These are phyloP conservation scores for Anthophora plumipes DNA, from an alignment of 2,888 invertebrate genomes.

Conservation along the genomic window DNA sequence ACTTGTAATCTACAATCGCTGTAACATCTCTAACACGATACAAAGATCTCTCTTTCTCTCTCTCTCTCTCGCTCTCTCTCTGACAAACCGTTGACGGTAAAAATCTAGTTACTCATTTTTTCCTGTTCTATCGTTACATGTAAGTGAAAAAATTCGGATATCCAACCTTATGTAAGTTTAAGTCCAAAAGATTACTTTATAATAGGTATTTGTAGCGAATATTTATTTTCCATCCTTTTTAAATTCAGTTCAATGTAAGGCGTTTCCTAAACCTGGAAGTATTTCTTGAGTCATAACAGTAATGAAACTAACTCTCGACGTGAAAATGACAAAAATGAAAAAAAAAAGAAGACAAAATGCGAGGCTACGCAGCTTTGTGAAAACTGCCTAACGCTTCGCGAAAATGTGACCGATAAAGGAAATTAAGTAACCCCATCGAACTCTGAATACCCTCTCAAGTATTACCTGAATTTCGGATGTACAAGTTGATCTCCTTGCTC, in stretches of 20 bases:
- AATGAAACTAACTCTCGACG: constrained; percentile 7
- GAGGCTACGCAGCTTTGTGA: background rate
- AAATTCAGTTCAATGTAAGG: constrained; percentile 65
- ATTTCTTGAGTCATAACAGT: constrained; percentile 37
- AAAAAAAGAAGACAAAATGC: background rate
- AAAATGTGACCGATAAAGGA: constrained; percentile 28
- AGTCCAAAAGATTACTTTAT: constrained; percentile 52
- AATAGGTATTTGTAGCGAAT: constrained; percentile 35
- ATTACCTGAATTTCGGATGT: constrained; percentile 59
- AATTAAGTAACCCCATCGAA: constrained; percentile 53
- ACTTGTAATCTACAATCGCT: constrained; percentile 62
- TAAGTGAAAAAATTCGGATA: constrained; percentile 53
- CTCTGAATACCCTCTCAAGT: constrained; percentile 39
- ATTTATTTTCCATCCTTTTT: constrained; percentile 30
- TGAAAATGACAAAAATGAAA: no score
- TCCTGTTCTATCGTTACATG: constrained; percentile 25
- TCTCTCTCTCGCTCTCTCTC: no score
- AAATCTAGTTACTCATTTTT: constrained; percentile 45
- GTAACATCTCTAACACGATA: constrained; percentile 30
- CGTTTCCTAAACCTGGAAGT: constrained; percentile 58
- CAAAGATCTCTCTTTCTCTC: constrained; percentile 52
- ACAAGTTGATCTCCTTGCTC: constrained; percentile 67
- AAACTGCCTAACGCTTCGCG: background rate
- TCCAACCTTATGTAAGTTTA: constrained; percentile 51
- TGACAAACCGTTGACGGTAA: constrained; percentile 36